phyloP scores from a whole-genome alignment of 1,140 invertebrate species.

The Anoplophora glabripennis region DNA sequence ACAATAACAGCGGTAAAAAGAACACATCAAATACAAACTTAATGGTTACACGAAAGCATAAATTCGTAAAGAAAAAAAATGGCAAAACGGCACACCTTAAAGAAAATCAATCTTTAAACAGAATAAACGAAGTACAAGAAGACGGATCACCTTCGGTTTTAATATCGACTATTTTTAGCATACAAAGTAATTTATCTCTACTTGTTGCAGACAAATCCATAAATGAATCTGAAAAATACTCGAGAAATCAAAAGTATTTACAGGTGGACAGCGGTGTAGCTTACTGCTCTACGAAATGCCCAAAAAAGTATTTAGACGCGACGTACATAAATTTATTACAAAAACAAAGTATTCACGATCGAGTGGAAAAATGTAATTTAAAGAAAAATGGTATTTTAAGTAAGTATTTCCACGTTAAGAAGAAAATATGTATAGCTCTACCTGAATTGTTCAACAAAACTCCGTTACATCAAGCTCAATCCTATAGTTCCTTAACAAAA shows the following conservation, averaged over 20 bases:
- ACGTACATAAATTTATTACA: constrained; percentile 45
- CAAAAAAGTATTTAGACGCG: not conserved
- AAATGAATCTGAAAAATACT: constrained; percentile 37
- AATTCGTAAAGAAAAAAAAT: constrained; percentile 56
- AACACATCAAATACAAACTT: constrained; percentile 37
- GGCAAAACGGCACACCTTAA: constrained; percentile 64
- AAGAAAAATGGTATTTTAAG: constrained; percentile 45
- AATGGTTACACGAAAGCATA: constrained; percentile 52
- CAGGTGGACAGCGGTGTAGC: not conserved
- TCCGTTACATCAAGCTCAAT: constrained; percentile 59
- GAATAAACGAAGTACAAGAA: constrained; percentile 77
- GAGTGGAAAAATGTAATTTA: constrained; percentile 19
- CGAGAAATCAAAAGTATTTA: not conserved
- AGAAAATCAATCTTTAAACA: constrained; percentile 77
- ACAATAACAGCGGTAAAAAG: constrained; percentile 42
- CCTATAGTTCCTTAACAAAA: constrained; percentile 56
- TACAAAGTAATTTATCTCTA: constrained; percentile 39
- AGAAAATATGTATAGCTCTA: constrained; percentile 57
- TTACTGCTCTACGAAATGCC: not conserved
- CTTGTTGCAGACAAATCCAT: constrained; percentile 51
- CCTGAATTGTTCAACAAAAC: constrained; percentile 55
- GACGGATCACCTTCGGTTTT: constrained; percentile 40
- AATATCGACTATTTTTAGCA: constrained; percentile 34
- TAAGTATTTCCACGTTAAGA: constrained; percentile 62
- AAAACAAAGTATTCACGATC: constrained; percentile 40